Evolutionary conservation across 2,888 invertebrate species (phyloP), one percentile per base, ranked within the genome.

Genomic region (Pseudococcus longispinus): DNA sequence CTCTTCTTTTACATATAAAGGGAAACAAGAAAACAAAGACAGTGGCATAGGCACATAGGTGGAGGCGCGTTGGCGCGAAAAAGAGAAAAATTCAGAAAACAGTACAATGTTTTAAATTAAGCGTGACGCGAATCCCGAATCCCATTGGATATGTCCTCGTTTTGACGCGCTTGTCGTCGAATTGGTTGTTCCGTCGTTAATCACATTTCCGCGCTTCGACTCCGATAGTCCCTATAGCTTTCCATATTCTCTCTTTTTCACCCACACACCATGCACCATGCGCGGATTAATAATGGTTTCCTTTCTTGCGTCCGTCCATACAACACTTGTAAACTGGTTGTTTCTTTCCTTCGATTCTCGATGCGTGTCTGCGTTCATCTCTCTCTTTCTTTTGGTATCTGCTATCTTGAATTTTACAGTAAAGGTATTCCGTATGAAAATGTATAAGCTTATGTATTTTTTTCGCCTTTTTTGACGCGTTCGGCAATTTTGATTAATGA

Each of bases 171-270:
- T 86, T 80, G 86, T 80, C 80, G 86, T 77, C 77, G 86, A 86
- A 86, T 86, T 86, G 86, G 86, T 80, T 74, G 86, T 86, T 86
- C 86, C 86, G 86, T 80, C 80, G 86, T 86, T 86, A 86, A 86
- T 86, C 86, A 51, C 46, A 20, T 80, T 80, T 51, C 86, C 86
- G 46, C 80, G 86, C 80, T 77, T 74, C 85, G 77, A 44, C 80
- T 32, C 51, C 29, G 70, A 70, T 74, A 74, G 80, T 86, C 84
- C 84, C 42, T 60, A 83, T 60, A 37, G 60, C 84, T 84, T 84
- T 84, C 84, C 84, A 84, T 37, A 23, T 65, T 84, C 84, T 84
- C 70, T 84, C 83, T n/a, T 60, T 65, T 80, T 86, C 86, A 80
- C 86, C 86, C 51, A 86, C 80, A 70, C 70, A 44, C 70, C n/a